Base-by-base conservation (phyloP, 2,888 invertebrate genomes). In the Macrosiphum euphorbiae region DNA sequence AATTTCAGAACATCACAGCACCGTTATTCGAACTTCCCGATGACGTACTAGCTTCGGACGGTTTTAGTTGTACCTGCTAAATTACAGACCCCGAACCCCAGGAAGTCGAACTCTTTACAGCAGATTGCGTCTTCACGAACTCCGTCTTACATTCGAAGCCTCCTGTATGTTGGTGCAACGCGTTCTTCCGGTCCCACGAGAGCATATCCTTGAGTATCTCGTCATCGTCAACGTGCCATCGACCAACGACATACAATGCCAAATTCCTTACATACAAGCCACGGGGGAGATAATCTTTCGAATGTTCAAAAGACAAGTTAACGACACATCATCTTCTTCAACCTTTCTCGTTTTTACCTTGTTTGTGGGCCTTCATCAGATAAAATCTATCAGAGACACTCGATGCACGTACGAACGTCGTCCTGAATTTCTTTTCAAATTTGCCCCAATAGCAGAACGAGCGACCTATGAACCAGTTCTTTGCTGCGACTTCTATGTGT, bases 71-170 rank as follows among this genome's bases (percentile, higher is more conserved):
- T 52, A 52, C 52, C 16, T 3, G 52, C 52, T 52, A 3, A 16
- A n/a, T n/a, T n/a, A n/a, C n/a, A n/a, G n/a, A n/a, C n/a, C 0
- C 52, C 0, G 52, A 3, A 52, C 3, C 20, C 20, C 16, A 2
- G 3, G 16, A 52, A 52, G 52, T 52, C 52, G 16, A 16, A 20
- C 16, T 52, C 2, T 52, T 52, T 16, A 16, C 52, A 11, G 16
- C 52, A 16, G 52, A 0, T 20, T 20, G 52, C 10, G 52, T 20
- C 52, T 52, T 52, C 2, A 16, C 50, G 16, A 52, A 20, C 20
- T 52, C 52, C 3, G 3, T 52, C 52, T 52, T 16, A 2, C 16
- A 3, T 16, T 52, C 16, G 4, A 3, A 52, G 16, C 86, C 8
- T 8, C 1, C 28, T 47, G 13, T 0, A 28, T 11, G 8, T 26